These are phyloP conservation scores for Athene noctua DNA, from an alignment of 2,113 vertebrate species.

Conservation along the genomic window DNA sequence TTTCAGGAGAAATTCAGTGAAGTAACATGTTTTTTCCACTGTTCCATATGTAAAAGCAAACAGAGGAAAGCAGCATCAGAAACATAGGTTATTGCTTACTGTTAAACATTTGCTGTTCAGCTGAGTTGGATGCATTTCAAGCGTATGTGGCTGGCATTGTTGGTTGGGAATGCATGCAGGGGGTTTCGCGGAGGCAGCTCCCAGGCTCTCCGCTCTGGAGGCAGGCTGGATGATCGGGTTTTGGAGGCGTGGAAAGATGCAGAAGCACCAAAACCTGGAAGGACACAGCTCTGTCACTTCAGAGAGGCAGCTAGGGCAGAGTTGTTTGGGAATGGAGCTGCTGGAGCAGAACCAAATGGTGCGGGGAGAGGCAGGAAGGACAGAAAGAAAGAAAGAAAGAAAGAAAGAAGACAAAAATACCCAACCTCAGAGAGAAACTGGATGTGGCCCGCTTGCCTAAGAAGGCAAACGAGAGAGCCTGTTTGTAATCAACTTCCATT, in stretches of 20 bases:
- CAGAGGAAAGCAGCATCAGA: not conserved
- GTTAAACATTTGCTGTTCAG: not conserved
- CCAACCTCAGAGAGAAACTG: not conserved
- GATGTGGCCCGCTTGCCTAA: not conserved
- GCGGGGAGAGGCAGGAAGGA: not conserved
- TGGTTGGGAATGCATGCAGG: accelerated
- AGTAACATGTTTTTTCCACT: not conserved
- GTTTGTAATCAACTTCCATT: not conserved
- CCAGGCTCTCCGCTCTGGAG: not conserved
- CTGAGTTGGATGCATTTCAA: not conserved
- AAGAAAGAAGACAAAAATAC: not conserved
- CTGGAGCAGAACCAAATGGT: not conserved
- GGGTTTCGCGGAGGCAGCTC: not conserved
- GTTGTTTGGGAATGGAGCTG: not conserved
- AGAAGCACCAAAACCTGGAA: not conserved
- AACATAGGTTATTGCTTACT: not conserved
- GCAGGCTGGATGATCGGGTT: not conserved
- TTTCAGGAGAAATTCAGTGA: not conserved
- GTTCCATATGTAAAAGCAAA: not conserved
- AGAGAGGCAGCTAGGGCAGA: not conserved
- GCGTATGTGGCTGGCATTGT: not conserved
- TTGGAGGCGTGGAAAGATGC: not conserved
- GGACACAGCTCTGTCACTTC: not conserved
- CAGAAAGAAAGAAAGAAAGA: too few species aligned
- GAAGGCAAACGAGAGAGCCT: not conserved